A percentile compares a stretch with the other conserved stretches of the same genome.
phyloP scores from a whole-genome alignment of 2,797 vertebrate species.

The Sciurus vulgaris region DNA sequence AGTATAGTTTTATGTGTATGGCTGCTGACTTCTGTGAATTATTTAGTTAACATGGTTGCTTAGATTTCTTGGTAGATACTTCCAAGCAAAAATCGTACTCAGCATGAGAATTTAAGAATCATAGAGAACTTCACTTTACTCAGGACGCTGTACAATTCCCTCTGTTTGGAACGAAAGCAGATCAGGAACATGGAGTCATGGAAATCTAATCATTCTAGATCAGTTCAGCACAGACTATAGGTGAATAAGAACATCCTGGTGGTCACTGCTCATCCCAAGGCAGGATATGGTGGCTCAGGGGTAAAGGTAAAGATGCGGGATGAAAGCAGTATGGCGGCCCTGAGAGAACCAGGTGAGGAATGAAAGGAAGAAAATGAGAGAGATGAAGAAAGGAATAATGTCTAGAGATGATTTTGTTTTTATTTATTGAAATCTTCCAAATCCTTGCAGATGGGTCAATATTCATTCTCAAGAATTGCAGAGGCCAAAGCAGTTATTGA shows the following conservation, averaged over 20 bases:
- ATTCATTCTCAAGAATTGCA: background rate
- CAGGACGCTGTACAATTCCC: background rate
- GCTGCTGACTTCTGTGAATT: background rate
- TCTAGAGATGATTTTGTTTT: slow-evolving; percentile 11
- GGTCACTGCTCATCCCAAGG: background rate
- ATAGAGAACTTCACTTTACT: background rate
- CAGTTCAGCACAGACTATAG: background rate
- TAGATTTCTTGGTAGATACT: slow-evolving; percentile 13
- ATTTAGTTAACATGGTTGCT: slow-evolving; percentile 33
- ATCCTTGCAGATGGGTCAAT: background rate
- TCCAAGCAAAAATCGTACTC: slow-evolving; percentile 7
- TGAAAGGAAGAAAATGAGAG: background rate
- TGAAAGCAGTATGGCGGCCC: background rate
- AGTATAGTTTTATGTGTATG: background rate
- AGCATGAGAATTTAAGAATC: background rate
- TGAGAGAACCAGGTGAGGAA: background rate
- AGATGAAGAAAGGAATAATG: background rate
- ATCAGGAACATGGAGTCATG: background rate
- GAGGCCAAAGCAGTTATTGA: background rate
- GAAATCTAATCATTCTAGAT: background rate
- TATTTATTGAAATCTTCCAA: slow-evolving; percentile 18
- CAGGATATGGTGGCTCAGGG: background rate
- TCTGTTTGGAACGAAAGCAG: background rate
- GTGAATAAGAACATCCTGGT: background rate
- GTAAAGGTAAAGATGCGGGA: background rate